Conservation (phyloP, 1,140 invertebrate species). For the Ceratitis capitata region DNA sequence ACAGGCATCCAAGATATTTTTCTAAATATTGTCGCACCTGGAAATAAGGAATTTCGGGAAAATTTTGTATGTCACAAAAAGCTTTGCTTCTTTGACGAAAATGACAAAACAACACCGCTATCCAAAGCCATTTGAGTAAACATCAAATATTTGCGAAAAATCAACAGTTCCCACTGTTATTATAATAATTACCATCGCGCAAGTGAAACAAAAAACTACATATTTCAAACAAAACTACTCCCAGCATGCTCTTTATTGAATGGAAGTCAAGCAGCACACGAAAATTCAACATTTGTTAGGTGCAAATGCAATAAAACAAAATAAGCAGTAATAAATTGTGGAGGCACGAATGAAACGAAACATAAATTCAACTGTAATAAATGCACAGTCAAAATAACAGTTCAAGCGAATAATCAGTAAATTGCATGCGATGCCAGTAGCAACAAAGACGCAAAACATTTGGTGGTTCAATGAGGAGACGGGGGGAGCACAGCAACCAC, state of each 20-base stretch:
- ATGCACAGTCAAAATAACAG: background rate
- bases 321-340: background rate
- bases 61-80: too few species aligned
- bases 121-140: background rate
- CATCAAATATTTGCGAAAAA: too few species aligned
- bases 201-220: too few species aligned
- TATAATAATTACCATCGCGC: too few species aligned
- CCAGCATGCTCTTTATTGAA: background rate
- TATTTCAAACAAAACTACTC: background rate
- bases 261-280: background rate
- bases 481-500: slow-evolving; percentile 14
- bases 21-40: too few species aligned
- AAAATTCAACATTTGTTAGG: background rate
- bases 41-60: too few species aligned
- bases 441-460: background rate
- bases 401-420: slow-evolving; percentile 30
- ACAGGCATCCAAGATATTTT: too few species aligned
- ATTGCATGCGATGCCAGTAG: slow-evolving; percentile 15
- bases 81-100: too few species aligned
- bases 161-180: background rate
- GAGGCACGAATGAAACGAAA: background rate
- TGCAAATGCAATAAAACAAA: background rate
- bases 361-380: background rate
- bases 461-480: background rate
- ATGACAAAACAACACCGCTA: too few species aligned